These are phyloP conservation scores for Silurus lanzhouensis DNA, from an alignment of 2,797 vertebrate species.

Conservation along the genomic window DNA sequence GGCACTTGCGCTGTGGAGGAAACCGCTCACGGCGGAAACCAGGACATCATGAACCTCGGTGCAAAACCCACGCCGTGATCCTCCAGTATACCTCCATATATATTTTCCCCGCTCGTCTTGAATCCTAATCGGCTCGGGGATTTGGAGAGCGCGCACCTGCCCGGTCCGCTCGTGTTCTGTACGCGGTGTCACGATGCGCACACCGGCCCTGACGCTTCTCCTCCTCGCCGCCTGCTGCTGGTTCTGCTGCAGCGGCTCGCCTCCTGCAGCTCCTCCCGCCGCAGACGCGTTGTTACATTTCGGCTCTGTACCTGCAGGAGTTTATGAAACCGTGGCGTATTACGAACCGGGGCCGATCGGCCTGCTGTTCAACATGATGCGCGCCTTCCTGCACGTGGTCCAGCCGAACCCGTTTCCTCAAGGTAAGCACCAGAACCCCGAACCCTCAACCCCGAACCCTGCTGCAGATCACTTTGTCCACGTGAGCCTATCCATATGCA, in stretches of 20 bases:
- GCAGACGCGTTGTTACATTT: conserved; percentile 80
- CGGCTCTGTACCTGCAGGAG: conserved; percentile 81
- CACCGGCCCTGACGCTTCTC: conserved; percentile 66
- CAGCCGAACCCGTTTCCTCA: conserved; percentile 90
- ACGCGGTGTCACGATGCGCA: conserved; percentile 70
- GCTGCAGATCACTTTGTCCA: not conserved
- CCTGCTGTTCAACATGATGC: conserved; percentile 86
- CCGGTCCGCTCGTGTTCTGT: not conserved
- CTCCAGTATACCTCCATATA: not conserved
- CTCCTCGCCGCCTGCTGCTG: not conserved
- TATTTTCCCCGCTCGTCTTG: too few relatives aligned
- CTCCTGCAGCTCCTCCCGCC: not conserved
- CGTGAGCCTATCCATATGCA: not conserved
- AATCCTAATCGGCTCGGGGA: too few relatives aligned
- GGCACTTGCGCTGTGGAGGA: not conserved
- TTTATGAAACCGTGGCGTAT: conserved; percentile 85
- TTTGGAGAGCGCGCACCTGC: not conserved
- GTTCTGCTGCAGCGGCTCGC: conserved; percentile 27
- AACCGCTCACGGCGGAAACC: conserved; percentile 13
- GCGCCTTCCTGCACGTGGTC: conserved; percentile 82
- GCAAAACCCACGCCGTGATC: conserved; percentile 9
- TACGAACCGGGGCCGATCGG: conserved; percentile 80
- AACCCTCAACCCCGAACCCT: not conserved
- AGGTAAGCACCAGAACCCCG: conserved; percentile 75
- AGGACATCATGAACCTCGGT: not conserved